Base-by-base conservation (phyloP, 1,140 invertebrate genomes). In the Eriocheir sinensis region DNA sequence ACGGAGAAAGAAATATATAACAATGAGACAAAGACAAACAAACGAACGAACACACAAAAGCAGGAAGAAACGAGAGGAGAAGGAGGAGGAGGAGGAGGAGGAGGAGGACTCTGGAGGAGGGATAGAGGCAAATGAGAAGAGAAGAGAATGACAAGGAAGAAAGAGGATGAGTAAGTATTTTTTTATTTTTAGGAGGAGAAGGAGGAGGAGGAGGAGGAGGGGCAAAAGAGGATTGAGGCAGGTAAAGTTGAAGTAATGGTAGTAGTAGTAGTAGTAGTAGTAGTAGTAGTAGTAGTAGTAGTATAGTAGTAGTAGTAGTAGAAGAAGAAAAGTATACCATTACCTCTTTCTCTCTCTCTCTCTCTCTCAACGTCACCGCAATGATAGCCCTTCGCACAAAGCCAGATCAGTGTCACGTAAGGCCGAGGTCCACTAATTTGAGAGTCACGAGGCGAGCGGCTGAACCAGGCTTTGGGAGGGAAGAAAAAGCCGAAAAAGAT, bases 251-350 rank as follows among this genome's bases (percentile, higher is more conserved):
- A 27, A 17, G 34, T 41, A 17, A 9, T 41, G 36, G 6, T 86
- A 41, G 83, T 86, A 38, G 83, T 38, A 41, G 83, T 86, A 86
- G 34, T 86, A 72, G 60, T 72, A 72, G 60, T 72, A 72, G 60
- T 72, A 72, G 60, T 72, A n/a, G 60, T 72, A 72, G 60, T 72
- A 72, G 60, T 72, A 72, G 60, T 72, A 72, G 60, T 72, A n/a
- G 60, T 72, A n/a, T 72, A n/a, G 60, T 72, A n/a, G 60, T 72
- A n/a, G 60, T 72, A n/a, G 60, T 72, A n/a, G 60, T 72, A n/a
- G 60, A 2, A n/a, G n/a, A n/a, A n/a, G n/a, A n/a, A n/a, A n/a
- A n/a, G 44, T 15, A 48, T 48, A 4, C 4, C 44, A 48, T 15
- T 8, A 48, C 15, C 44, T 48, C 44, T 48, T 15, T 48, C 4